Evolutionary conservation across 2,113 vertebrate species (phyloP), one percentile per base, ranked within the genome.

Genomic region (Ciconia stormi): DNA sequence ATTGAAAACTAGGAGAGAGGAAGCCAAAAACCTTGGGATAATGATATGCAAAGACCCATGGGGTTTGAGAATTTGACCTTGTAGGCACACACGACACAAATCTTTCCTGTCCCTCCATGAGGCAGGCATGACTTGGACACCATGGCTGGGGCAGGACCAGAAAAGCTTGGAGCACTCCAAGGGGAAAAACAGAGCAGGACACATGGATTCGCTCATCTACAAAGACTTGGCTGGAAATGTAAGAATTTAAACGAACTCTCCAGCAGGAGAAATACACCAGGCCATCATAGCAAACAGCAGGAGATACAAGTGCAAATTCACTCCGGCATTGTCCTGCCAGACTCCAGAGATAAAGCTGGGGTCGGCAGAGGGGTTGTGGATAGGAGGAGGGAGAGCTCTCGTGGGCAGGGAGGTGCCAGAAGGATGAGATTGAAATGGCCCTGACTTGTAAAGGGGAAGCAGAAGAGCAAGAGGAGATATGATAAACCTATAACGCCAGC

Each of bases 201-300:
- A 91, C 73, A 67, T 69, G 82, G 90, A 88, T 96, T 86, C 1
- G 11, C 70, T 96, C 95, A 88, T 89, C 61, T 85, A 72, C 92
- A 90, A 82, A 93, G 90, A 22, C 72, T 92, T 97, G 92, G 90
- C 92, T 90, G 88, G 78, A 76, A 90, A 74, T 67, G 18, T 26
- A 67, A 72, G 82, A 72, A 87, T 82, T 76, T 42, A 90, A 85
- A 77, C 1, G 9, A 90, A 85, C 38, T 69, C 56, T 90, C 52
- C 74, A 90, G 55, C 84, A 84, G 78, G 70, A 86, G 61, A 66
- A 82, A 70, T 36, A 47, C 5, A 0, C 78, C 82, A 94, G 87
- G 70, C 65, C 85, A 82, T 93, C 92, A 55, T 74, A 91, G 91
- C 72, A 87, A 94, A 86, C 77, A 93, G 65, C 65, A 58, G 84